Evolutionary conservation across 2,113 vertebrate species (phyloP).

Genomic region (Mesocricetus auratus): DNA sequence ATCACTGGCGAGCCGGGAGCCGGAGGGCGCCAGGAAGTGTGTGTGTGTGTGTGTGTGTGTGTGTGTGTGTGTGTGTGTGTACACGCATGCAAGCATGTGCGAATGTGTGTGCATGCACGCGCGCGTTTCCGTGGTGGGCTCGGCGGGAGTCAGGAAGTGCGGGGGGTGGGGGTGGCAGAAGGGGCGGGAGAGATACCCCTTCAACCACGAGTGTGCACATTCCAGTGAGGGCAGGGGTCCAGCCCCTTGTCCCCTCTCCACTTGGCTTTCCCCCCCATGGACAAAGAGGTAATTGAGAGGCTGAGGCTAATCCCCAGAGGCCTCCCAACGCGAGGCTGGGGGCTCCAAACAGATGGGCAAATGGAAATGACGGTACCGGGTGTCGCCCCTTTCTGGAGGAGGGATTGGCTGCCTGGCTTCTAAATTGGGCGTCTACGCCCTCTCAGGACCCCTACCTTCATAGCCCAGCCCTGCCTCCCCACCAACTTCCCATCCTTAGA

Average conservation of each 20-base stretch:
- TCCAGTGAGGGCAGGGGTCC: constrained; percentile 80
- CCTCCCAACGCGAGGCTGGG: constrained; percentile 49
- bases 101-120: neutral
- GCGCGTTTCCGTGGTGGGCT: constrained; percentile 26
- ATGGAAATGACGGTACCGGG: constrained; percentile 55
- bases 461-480: neutral
- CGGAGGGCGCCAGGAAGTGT: neutral
- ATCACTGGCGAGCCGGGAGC: neutral
- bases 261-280: neutral
- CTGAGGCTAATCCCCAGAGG: constrained; percentile 44
- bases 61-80: neutral
- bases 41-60: neutral
- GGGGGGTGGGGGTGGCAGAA: neutral
- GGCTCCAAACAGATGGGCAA: constrained; percentile 57
- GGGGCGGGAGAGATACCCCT: neutral
- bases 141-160: constrained; percentile 54
- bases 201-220: constrained; percentile 48
- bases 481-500: neutral
- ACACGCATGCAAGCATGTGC: neutral
- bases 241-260: constrained; percentile 60
- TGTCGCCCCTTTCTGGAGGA: constrained; percentile 21
- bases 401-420: neutral
- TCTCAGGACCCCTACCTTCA: neutral
- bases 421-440: neutral
- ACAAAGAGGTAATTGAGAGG: constrained; percentile 79